Percentiles rank a stretch among this genome's conserved stretches.
These are phyloP conservation scores for Drosophila bocki DNA, from an alignment of 1,140 invertebrate genomes.

Conservation along the genomic window DNA sequence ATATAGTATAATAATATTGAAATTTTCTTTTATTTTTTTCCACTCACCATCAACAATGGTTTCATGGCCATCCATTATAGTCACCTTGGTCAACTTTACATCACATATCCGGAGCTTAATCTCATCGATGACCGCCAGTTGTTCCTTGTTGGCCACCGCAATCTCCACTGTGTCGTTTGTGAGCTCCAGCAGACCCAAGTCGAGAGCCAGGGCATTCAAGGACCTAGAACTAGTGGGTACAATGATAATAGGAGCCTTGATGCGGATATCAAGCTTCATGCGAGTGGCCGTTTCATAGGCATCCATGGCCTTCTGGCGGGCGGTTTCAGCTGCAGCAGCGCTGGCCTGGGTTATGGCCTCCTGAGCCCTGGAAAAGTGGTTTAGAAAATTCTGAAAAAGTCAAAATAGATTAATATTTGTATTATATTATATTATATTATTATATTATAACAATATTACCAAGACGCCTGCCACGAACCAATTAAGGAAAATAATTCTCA, in stretches of 20 bases:
- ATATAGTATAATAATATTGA: too few species aligned
- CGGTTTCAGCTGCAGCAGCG: constrained; percentile 93
- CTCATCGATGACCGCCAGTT: constrained; percentile 90
- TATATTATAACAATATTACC: constrained; percentile 85
- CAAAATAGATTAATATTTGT: constrained; percentile 2
- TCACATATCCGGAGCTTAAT: constrained; percentile 91
- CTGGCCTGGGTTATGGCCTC: constrained; percentile 94
- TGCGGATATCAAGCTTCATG: constrained; percentile 90
- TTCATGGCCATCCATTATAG: constrained; percentile 64
- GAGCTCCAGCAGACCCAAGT: constrained; percentile 93
- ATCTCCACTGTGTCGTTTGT: constrained; percentile 86
- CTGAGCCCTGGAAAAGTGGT: constrained; percentile 95
- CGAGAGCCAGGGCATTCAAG: constrained; percentile 90
- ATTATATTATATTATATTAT: neutral
- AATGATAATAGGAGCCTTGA: constrained; percentile 95
- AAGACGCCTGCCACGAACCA: constrained; percentile 93
- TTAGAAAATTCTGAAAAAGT: constrained; percentile 90
- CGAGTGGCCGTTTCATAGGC: constrained; percentile 93
- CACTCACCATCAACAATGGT: constrained; percentile 67
- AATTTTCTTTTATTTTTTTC: neutral
- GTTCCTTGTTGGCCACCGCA: constrained; percentile 20
- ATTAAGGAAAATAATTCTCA: constrained; percentile 91
- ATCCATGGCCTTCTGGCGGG: constrained; percentile 93
- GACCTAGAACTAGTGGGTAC: constrained; percentile 94
- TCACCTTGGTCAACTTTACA: constrained; percentile 90